Evolutionary conservation across 1,140 invertebrate species (phyloP), one percentile per base, ranked within the genome.

Genomic region (Trichogramma pretiosum): DNA sequence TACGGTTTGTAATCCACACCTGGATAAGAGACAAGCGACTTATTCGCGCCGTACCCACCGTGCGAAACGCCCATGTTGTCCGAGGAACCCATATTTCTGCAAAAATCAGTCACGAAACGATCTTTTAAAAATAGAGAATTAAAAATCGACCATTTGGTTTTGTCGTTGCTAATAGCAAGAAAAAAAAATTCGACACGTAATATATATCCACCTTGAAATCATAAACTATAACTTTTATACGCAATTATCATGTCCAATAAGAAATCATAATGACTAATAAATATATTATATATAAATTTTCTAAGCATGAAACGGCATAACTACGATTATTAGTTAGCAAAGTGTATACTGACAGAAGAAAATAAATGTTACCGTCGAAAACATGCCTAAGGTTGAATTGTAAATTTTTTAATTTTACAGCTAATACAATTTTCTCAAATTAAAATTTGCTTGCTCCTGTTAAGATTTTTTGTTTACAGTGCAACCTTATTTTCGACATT

Each of bases 51-150:
- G 48, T 56, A 57, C 42, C 47, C 46, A 55, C 51, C 38, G 50
- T 60, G 53, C 44, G 59, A 51, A 50, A 55, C 53, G 53, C 57
- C 54, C 52, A 61, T 44, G 51, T 56, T 57, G 54, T 58, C 56
- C 36, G 60, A 53, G 48, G 56, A 58, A 46, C 53, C 59, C 53
- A 58, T 58, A 50, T 56, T 33, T 64, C 62, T 62, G 62, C 60
- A 62, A 62, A 56, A 52, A 62, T 60, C 51, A 60, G 49, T 57
- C 50, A 59, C 48, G 46, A 45, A 42, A 61, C 56, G 55, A 60
- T 56, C 46, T 54, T 55, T 62, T 54, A 56, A 36, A 37, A 46
- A 46, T 28, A 36, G 19, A 43, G 18, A 44, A 18, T 39, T 45
- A 21, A 33, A 46, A 44, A 44, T 24, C 21, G 35, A 33, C 18